Base-by-base conservation (phyloP, 2,113 vertebrate species). In the Pachyramphus minor region DNA sequence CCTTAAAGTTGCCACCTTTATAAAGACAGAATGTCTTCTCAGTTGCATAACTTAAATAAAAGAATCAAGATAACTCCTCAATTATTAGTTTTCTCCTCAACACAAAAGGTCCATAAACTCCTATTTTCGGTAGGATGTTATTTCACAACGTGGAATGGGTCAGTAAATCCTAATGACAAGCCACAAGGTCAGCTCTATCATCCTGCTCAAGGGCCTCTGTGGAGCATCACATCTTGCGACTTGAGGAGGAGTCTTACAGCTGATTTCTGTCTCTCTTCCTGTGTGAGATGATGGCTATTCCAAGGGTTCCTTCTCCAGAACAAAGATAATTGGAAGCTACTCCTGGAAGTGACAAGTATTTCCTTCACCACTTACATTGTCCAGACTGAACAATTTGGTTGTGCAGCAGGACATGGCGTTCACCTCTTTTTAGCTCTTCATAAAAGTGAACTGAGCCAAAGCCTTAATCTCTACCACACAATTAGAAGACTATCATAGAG, bases 341-440 rank as follows among this genome's bases (percentile, higher is more conserved):
- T 72, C 35, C 56, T 66, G 35, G 28, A 89, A 68, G 31, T 15
- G 68, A 79, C 84, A 95, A 94, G 83, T 78, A 88, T 58, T 97
- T 95, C 55, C 92, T 92, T 89, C 79, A 90, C 49, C 33, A 18
- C 18, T 93, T 83, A 17, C 30, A 73, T 92, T 94, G 91, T 91
- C 74, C 92, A 83, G 60, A 59, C 35, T 37, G 9, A 55, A 55
- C 41, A 15, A 89, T 71, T 44, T 78, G 87, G 81, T 15, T 78
- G 82, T 89, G 68, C 39, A 83, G 9, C 2, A 55, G 62, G 21
- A 76, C 31, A 87, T 58, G 84, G 89, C 24, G 23, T 53, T 55
- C 42, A 80, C 71, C 63, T 92, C 87, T 68, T 44, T 93, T 96
- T 87, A 94, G 93, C 68, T 96, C 89, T 87, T 60, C 21, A 9